These are phyloP conservation scores for Thumatha senex DNA, from an alignment of 2,888 invertebrate species.

Conservation along the genomic window DNA sequence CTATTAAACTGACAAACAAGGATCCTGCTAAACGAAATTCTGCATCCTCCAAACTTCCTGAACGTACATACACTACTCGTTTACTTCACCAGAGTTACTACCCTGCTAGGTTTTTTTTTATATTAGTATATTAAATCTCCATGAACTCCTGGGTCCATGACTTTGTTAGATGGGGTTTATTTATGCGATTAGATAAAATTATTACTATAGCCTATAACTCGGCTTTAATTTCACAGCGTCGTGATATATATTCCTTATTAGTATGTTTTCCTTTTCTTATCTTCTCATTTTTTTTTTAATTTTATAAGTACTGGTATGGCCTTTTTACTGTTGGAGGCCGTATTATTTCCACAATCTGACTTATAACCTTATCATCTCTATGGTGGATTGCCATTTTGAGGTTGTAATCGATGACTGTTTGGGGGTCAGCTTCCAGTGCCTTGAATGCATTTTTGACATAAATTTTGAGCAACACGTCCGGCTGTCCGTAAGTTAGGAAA, in stretches of 20 bases:
- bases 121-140: neutral
- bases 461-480: no score
- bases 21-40: no score
- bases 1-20: no score
- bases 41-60: no score
- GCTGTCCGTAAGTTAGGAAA: no score
- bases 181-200: neutral
- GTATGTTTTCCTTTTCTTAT: no score
- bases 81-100: no score
- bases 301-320: no score
- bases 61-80: no score
- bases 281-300: no score
- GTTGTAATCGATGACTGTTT: constrained; percentile 7
- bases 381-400: constrained; percentile 7
- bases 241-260: neutral
- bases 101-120: no score
- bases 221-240: neutral
- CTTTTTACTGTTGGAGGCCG: neutral
- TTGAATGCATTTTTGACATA: no score
- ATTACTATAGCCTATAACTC: neutral
- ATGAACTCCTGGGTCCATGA: neutral
- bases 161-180: neutral
- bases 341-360: neutral
- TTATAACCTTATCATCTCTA: neutral
- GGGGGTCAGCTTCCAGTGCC: neutral